Base-by-base conservation (phyloP, 2,797 vertebrate species). In the Danio kyathit region DNA sequence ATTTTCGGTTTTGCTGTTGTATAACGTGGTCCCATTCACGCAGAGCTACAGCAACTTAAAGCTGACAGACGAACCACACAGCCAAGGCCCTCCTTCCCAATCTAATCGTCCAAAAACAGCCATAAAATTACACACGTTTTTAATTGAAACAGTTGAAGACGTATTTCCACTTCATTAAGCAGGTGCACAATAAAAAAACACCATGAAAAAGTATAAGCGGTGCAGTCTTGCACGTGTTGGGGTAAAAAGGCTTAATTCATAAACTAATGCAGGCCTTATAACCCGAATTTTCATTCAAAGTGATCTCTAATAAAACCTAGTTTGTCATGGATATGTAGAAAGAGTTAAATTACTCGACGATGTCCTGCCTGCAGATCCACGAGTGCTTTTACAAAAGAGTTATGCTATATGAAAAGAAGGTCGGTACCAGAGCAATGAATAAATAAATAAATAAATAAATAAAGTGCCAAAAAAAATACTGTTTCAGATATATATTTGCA, bases 1-100 rank as follows among this genome's bases (percentile, higher is more conserved):
- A 74, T 79, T 83, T 67, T 79, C n/a, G 69, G 29, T 46, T 78
- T 29, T 29, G 29, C 66, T 78, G 21, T 10, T 59, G 38, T 44
- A 17, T 13, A 57, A 14, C 21, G 16, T 10, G 0, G 51, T 44
- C 70, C 63, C 73, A 41, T 19, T 61, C 67, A 80, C 61, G 9
- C 7, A 57, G 29, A 29, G 29, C 29, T 69, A 74, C 63, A 69
- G 9, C 7, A 40, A 76, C 57, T 64, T 63, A 43, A 71, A 49
- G 17, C 16, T 67, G 51, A 57, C 41, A 76, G 64, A 56, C 54
- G 63, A 70, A 77, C 67, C 13, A 56, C 2, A n/a, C 14, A 46
- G 41, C 13, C 51, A 66, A 66, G 19, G 40, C 51, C 51, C 61
- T 44, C 40, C 49, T 44, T 13, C 29, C 74, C 19, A 43, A 54